Base-by-base conservation (phyloP, 2,888 invertebrate species). In the Flexamia atlantica region DNA sequence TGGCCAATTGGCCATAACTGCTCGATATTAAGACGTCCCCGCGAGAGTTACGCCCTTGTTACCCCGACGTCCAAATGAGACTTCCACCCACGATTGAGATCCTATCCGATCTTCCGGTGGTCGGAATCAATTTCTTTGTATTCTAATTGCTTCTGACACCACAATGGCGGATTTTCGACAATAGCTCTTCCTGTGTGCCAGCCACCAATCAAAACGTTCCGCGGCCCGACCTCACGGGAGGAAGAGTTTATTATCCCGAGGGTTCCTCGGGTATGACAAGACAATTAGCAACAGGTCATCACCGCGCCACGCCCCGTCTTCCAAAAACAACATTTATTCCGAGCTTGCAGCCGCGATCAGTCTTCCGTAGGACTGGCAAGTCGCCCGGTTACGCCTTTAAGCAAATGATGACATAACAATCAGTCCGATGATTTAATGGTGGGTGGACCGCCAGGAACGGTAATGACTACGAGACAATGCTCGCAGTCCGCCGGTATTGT, bases 81-180 rank as follows among this genome's bases (percentile, higher is more conserved):
- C 40, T 40, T 76, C 23, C 74, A 28, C 74, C 74, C 74, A 40
- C 46, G 42, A 76, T 76, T 46, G 74, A 76, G 74, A 76, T 76
- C 28, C 42, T 46, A 76, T 76, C 74, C 72, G 36, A 28, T n/a
- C 20, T 42, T 46, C 42, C 46, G 74, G 74, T 76, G 74, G 74
- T 76, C 74, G 74, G 36, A 79, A 42, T 79, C 79, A 79, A 79
- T 79, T 79, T 32, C 79, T 79, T 79, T 79, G 79, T 79, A 79
- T 79, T 79, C 79, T 79, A 79, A 79, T 79, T 20, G 79, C 57
- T 79, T n/a, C 57, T 79, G 79, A 79, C 79, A 57, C 79, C 57
- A 79, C 79, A 79, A 79, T 79, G 79, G 57, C 57, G 79, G 79
- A 57, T 25, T 79, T 79, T 28, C 2, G 57, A 79, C 79, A 46